A percentile compares a stretch with the other conserved stretches of the same genome.
Conservation (phyloP, 2,797 vertebrate genomes). For the Sphenodon punctatus region DNA sequence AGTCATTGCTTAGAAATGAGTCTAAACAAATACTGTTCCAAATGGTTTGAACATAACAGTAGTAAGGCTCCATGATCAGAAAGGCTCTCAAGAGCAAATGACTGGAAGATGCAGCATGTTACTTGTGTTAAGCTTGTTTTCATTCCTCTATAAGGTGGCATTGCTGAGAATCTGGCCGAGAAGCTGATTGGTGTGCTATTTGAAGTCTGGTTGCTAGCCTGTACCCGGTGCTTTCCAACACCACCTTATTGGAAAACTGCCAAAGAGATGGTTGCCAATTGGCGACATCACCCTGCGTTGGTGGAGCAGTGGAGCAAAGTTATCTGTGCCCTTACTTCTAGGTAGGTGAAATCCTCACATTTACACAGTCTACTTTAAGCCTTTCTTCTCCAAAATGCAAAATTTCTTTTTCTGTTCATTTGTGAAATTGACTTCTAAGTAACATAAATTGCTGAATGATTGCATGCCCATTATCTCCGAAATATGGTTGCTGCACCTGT, state of each 20-base stretch:
- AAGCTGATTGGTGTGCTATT: constrained; percentile 89
- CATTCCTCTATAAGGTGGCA: constrained; percentile 77
- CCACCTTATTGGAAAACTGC: constrained; percentile 92
- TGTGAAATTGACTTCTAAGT: background rate
- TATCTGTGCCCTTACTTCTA: constrained; percentile 89
- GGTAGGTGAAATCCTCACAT: constrained; percentile 71
- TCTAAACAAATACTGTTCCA: no score
- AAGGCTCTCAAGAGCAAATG: background rate
- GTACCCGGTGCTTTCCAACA: constrained; percentile 89
- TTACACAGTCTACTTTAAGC: background rate
- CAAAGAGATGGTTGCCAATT: constrained; percentile 92
- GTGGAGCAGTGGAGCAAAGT: constrained; percentile 93
- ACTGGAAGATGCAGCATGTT: background rate
- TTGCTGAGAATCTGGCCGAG: constrained; percentile 90
- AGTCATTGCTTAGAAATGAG: no score
- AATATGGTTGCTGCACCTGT: background rate
- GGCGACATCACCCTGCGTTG: constrained; percentile 90
- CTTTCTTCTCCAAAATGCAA: background rate
- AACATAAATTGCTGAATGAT: background rate
- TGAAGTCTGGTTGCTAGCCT: constrained; percentile 92
- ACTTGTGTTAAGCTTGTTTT: constrained; percentile 3
- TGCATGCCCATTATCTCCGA: background rate
- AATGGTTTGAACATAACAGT: no score
- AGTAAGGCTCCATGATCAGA: no score
- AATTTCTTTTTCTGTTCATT: background rate